These are phyloP conservation scores for Zaprionus ghesquierei DNA, from an alignment of 1,140 invertebrate genomes.

Conservation along the genomic window DNA sequence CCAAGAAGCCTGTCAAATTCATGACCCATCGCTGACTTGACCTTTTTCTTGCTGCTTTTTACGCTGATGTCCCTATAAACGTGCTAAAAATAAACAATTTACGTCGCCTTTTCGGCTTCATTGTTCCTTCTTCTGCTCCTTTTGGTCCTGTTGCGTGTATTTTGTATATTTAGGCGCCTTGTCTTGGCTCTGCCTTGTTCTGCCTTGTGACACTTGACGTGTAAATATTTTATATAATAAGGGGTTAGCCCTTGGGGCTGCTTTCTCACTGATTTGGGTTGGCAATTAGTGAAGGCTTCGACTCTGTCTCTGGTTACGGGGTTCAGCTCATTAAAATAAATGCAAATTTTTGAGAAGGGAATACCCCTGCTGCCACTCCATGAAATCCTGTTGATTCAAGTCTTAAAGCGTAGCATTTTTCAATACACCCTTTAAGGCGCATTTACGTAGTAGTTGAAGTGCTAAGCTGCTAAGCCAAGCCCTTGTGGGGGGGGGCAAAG, in stretches of 20 bases:
- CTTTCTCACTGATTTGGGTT: conserved; percentile 63
- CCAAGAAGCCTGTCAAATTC: conserved; percentile 51
- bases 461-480: neutral
- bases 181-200: neutral
- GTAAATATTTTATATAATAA: conserved; percentile 74
- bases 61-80: conserved; percentile 71
- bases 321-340: conserved; percentile 23
- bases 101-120: conserved; percentile 25
- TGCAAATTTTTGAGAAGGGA: conserved; percentile 5
- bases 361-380: no score
- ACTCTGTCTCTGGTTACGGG: no score
- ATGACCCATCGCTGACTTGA: conserved; percentile 58
- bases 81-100: conserved; percentile 79
- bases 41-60: conserved; percentile 43
- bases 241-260: neutral
- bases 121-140: no score
- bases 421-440: neutral
- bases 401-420: neutral
- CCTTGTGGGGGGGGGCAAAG: no score
- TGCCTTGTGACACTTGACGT: conserved; percentile 56
- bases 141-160: conserved; percentile 52
- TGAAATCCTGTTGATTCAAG: conserved; percentile 6
- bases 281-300: conserved; percentile 59
- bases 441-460: neutral
- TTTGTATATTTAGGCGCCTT: conserved; percentile 41